These are phyloP conservation scores for Terrapene triunguis DNA, from an alignment of 2,113 vertebrate species.

Conservation along the genomic window DNA sequence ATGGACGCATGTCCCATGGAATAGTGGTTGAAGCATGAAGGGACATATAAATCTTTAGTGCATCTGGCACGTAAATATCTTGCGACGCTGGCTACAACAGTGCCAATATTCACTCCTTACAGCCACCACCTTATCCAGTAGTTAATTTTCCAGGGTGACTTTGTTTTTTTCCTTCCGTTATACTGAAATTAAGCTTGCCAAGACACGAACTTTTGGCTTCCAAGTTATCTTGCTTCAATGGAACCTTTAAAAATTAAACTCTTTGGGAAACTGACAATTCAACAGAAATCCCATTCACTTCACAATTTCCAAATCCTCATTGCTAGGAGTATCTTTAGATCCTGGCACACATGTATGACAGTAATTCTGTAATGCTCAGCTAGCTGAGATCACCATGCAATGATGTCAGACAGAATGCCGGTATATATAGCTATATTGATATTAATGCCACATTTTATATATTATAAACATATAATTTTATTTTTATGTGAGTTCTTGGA, in stretches of 20 bases:
- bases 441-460: background rate
- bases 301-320: background rate
- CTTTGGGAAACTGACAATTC: background rate
- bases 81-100: no score
- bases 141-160: background rate
- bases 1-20: no score
- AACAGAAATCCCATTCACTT: background rate
- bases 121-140: rapidly evolving
- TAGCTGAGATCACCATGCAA: background rate
- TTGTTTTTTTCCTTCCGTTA: background rate
- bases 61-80: no score
- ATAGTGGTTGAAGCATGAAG: no score
- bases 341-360: background rate
- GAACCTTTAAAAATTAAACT: background rate
- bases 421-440: background rate
- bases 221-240: background rate
- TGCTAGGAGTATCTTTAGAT: background rate
- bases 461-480: background rate
- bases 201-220: background rate
- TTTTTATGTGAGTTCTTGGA: background rate
- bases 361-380: background rate
- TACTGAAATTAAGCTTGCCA: background rate
- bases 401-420: background rate
- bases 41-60: no score
- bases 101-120: background rate